Evolutionary conservation across 2,113 vertebrate genomes (phyloP), one percentile per base, ranked within the genome.

Genomic region (Sylvietta virens): DNA sequence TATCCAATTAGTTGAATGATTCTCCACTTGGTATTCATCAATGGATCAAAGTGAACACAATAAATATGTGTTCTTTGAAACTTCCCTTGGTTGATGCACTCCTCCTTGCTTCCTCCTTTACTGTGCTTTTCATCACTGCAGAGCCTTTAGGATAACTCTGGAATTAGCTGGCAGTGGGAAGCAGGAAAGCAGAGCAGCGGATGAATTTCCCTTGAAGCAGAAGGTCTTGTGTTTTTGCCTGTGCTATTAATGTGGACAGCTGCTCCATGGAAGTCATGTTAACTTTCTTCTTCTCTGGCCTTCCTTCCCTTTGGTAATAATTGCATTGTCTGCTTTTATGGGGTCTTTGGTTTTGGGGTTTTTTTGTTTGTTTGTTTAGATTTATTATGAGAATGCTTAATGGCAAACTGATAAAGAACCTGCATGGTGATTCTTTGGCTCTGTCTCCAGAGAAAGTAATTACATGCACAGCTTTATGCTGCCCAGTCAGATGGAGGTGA

Each of bases 161-260:
- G 42, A 35, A 15, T 45, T 48, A 37, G 58, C 2, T 80, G 71
- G 18, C 35, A 54, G 8, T 35, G 20, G 62, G 33, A 50, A 39
- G 87, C 3, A 10, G 40, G 58, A 69, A 66, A 58, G 35, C 13
- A 48, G 51, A 51, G 31, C 8, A 60, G 31, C 0, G 0, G 15
- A 45, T 64, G 12, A 31, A 65, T 85, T 88, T 57, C 37, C 15
- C 42, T 66, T 47, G 50, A 56, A 78, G 65, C 33, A 69, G 51
- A 53, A 48, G 50, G 27, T 24, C 39, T 48, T 2, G 1, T 31
- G 35, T 45, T 37, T 77, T 58, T 72, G 28, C 44, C 54, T 57
- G 15, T 27, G 58, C 9, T 77, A 22, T 45, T 69, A 15, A 30
- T 19, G 7, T n/a, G 35, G 12, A 20, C 45, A 65, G 35, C 35